A percentile compares a stretch with the other conserved stretches of the same genome.
Evolutionary conservation across 2,888 invertebrate genomes (phyloP).

Genomic region (Xestia ashworthii): DNA sequence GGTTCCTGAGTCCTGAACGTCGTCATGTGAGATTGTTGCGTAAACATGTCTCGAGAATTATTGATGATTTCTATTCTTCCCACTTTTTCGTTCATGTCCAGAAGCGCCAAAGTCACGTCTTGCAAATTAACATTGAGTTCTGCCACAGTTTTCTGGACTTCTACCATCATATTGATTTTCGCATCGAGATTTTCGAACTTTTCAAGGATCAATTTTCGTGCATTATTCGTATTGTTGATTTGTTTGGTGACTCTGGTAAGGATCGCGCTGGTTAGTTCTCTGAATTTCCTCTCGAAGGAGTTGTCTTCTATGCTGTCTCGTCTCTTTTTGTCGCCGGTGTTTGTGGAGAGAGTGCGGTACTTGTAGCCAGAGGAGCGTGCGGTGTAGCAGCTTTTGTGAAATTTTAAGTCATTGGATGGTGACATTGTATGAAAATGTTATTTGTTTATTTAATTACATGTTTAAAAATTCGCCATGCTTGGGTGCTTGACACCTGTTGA

Average conservation of each 20-base stretch:
- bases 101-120: conserved; percentile 69
- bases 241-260: conserved; percentile 74
- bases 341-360: conserved; percentile 83
- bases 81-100: conserved; percentile 72
- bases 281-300: conserved; percentile 78
- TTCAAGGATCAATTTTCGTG: conserved; percentile 74
- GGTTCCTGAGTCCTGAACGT: conserved; percentile 62
- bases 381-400: conserved; percentile 83
- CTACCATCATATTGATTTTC: conserved; percentile 80
- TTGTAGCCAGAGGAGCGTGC: conserved; percentile 83
- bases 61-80: conserved; percentile 71
- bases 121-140: conserved; percentile 74
- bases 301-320: conserved; percentile 71
- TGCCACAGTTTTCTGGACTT: conserved; percentile 75
- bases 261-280: conserved; percentile 79
- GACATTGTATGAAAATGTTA: conserved; percentile 73
- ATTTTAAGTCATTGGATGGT: conserved; percentile 64
- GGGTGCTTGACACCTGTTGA: conserved; percentile 1
- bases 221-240: conserved; percentile 69
- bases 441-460: conserved; percentile 3
- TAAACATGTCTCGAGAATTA: conserved; percentile 17
- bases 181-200: conserved; percentile 78
- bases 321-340: conserved; percentile 78
- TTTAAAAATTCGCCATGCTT: conserved; percentile 15
- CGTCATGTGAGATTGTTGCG: conserved; percentile 68